Base-by-base conservation (phyloP, 2,113 vertebrate species). In the Oreochromis niloticus region DNA sequence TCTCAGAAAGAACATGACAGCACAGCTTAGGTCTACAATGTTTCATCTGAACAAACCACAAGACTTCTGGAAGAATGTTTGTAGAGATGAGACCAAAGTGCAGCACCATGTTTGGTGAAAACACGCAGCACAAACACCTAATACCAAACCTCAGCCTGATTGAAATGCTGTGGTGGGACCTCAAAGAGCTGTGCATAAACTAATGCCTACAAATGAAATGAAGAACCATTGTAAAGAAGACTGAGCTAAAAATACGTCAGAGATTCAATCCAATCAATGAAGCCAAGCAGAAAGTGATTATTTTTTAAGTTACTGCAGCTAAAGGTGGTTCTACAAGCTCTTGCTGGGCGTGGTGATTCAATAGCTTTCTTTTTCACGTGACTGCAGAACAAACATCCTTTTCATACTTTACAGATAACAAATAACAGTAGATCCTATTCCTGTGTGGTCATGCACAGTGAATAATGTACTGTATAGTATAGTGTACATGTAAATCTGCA, bases 131-230 rank as follows among this genome's bases (percentile, higher is more conserved):
- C 9, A 75, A 75, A 48, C 1, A 16, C 41, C 41, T 30, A 17
- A 73, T 17, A 73, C 39, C 66, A 71, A 24, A 43, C 66, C 1
- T 71, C n/a, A 71, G 39, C n/a, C 66, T 43, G 39, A 71, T 27
- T 27, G 5, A 71, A 71, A 43, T 71, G 66, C n/a, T 71, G n/a
- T 43, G 66, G 66, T 16, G 39, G n/a, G 39, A 71, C 12, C 39
- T 24, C 13, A 71, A 27, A 71, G 39, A 43, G 66, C 12, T 71
- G 12, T 71, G 36, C 36, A 43, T 24, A 71, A 71, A 73, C 39
- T 24, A 73, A 73, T 73, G 39, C 22, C n/a, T 43, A 43, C 9
- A 43, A 71, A 71, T 71, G 7, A 71, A 71, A 71, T 43, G n/a
- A 71, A 71, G n/a, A 71, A 66, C 19, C n/a, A 16, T 43, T 71